These are phyloP conservation scores for Paracanthobrama guichenoti DNA, from an alignment of 2,113 vertebrate genomes.

Conservation along the genomic window DNA sequence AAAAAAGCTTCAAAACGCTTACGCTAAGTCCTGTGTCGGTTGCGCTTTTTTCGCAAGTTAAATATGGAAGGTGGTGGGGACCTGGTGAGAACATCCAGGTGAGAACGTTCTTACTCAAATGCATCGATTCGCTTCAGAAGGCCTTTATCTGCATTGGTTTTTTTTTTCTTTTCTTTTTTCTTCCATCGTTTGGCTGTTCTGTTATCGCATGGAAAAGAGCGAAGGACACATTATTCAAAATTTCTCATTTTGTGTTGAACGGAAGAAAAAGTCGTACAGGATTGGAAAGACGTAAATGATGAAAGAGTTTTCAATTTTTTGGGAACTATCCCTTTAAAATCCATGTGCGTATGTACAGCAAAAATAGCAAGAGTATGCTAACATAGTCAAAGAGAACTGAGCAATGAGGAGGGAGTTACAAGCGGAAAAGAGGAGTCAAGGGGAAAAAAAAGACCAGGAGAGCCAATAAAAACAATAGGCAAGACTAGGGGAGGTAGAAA, in stretches of 20 bases:
- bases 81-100: no score
- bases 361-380: neutral
- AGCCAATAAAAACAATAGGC: conserved; percentile 17
- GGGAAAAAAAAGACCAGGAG: neutral
- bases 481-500: conserved; percentile 65
- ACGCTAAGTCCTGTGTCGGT: no score
- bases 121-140: no score
- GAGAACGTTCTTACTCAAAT: no score
- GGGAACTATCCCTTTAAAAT: neutral
- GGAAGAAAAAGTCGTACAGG: neutral
- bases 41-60: no score
- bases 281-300: neutral
- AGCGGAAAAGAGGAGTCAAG: neutral
- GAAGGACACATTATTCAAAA: neutral
- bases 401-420: neutral
- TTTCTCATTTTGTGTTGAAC: neutral
- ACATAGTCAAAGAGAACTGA: neutral
- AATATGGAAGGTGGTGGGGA: no score
- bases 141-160: no score
- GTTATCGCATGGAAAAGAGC: neutral
- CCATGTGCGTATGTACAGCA: neutral
- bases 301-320: neutral
- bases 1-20: no score
- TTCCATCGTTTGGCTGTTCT: no score
- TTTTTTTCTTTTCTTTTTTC: no score